Evolutionary conservation across 2,888 invertebrate genomes (phyloP), one percentile per base, ranked within the genome.

Genomic region (Rhaphigaster nebulosa): DNA sequence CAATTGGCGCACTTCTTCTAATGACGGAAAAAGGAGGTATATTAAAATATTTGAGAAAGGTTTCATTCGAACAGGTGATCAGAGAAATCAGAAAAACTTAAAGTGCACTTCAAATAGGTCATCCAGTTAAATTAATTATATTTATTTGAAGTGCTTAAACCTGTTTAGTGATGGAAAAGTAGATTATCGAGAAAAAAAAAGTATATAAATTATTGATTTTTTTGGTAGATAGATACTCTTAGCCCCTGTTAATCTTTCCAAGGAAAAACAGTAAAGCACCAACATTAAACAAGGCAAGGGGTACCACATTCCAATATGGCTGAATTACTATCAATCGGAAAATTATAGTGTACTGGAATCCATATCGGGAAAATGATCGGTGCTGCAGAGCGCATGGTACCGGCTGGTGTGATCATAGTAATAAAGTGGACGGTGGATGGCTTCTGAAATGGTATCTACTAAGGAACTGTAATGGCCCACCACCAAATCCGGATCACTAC

Each of bases 191-290:
- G 26, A 20, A 56, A 56, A 52, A 52, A 15, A 15, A 52, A 45
- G 45, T n/a, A 45, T 54, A 54, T 10, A 15, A 18, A 18, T 56
- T 20, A 56, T 26, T 56, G 26, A 26, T 60, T 60, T 60, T 60
- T 60, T 3, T 10, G 29, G 13, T 0, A 1, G 1, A n/a, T 29
- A n/a, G 29, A 60, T 60, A 13, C n/a, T n/a, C 29, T 60, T 29
- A 29, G 60, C n/a, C 34, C 18, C 38, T 38, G 38, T 76, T 76
- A 6, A 76, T 38, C 70, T 76, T 38, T 23, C 38, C 12, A 34
- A 76, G 70, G n/a, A 29, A n/a, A 65, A 65, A 76, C 70, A 23
- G 70, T 76, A 76, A 76, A 76, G 70, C 70, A 76, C 70, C 70
- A 23, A 20, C 34, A 76, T 76, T 76, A 76, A 23, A 8, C 34